phyloP scores from a whole-genome alignment of 2,888 invertebrate genomes.

The Thereva unica region DNA sequence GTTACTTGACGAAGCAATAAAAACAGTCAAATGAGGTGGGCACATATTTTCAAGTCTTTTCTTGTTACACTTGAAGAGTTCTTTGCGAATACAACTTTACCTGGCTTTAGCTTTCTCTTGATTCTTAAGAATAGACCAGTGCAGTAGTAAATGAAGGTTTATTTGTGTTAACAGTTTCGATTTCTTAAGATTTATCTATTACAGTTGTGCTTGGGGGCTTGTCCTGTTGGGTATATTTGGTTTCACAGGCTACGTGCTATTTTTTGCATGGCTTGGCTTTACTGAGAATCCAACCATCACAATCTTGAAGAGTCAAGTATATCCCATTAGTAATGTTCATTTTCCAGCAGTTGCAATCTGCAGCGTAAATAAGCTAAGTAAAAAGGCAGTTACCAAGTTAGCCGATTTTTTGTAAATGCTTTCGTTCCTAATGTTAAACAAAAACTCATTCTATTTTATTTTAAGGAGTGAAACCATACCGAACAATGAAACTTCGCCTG shows the following conservation, averaged over 20 bases:
- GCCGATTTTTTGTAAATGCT: conserved; percentile 58
- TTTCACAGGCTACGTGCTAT: conserved; percentile 46
- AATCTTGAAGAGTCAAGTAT: conserved; percentile 58
- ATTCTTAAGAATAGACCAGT: too few species aligned
- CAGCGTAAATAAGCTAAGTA: conserved; percentile 63
- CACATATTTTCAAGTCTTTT: too few species aligned
- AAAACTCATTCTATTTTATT: conserved; percentile 5
- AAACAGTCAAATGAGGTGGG: too few species aligned
- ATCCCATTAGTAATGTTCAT: conserved; percentile 60
- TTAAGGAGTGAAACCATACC: conserved; percentile 21
- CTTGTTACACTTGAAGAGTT: too few species aligned
- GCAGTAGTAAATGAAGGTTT: too few species aligned
- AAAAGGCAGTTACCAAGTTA: conserved; percentile 51
- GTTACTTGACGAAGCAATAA: too few species aligned
- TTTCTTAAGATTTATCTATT: neutral
- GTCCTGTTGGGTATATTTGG: conserved; percentile 46
- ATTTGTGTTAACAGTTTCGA: neutral
- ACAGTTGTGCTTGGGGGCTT: conserved; percentile 6
- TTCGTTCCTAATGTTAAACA: neutral
- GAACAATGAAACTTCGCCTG: conserved; percentile 12
- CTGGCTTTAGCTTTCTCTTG: too few species aligned
- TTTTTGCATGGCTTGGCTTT: conserved; percentile 47
- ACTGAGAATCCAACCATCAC: conserved; percentile 58
- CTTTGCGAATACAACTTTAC: too few species aligned
- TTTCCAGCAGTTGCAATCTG: conserved; percentile 65